Evolutionary conservation across 2,888 invertebrate genomes (phyloP), one percentile per base, ranked within the genome.

Genomic region (Cephus rjabovi): DNA sequence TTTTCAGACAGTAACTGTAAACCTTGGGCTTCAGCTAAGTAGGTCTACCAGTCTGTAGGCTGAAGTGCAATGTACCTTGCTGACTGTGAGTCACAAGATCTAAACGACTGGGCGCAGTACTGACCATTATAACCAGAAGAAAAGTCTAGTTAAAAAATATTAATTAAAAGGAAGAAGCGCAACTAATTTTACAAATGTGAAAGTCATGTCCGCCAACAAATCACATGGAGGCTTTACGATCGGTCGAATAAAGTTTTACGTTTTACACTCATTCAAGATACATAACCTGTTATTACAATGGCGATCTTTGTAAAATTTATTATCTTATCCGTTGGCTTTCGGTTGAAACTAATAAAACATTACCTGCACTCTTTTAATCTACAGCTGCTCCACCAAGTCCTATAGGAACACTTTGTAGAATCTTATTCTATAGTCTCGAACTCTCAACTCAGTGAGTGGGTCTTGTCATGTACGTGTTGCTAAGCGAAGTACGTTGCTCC

Each of bases 401-500:
- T 56, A 23, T 9, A 56, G 23, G 56, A 56, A 23, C 56, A 23
- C 56, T 4, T 12, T 56, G 56, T 56, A 56, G 9, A 56, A 56
- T 23, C 56, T 23, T 56, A 56, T 56, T 56, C 56, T 23, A 56
- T 9, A 56, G 56, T 56, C 56, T 56, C 23, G 56, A 56, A 56
- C 23, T 23, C 23, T 56, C 56, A 15, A 56, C 56, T 23, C 23
- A 9, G 56, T 9, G 56, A 56, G 56, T 23, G 56, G 23, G 56
- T 23, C 56, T 23, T 56, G 56, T 23, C 56, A 56, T 71, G 71
- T 33, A 33, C 71, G 31, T 71, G 71, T 71, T 71, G 71, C 71
- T 71, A 71, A 71, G 31, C 71, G 71, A 31, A 33, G 71, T 71
- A 33, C 71, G 33, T 33, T 71, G 71, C 71, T 71, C 71, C 33